Conservation (phyloP, 1,140 invertebrate species). For the Drosophila ercepeae region DNA sequence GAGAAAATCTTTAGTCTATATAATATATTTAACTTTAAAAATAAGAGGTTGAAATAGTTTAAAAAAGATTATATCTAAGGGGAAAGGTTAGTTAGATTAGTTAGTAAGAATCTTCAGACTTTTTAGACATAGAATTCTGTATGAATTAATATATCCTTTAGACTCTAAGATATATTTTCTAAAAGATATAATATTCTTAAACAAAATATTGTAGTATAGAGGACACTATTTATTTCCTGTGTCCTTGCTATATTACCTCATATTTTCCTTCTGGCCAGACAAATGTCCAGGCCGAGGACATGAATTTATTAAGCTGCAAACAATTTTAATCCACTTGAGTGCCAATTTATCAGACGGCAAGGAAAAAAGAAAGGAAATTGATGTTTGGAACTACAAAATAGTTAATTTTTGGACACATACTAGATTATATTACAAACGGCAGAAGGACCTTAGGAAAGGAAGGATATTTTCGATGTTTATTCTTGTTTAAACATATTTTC, state of each 20-base stretch:
- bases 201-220: no score
- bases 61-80: no score
- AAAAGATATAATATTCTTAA: no score
- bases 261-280: slow-evolving; percentile 15
- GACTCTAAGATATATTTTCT: no score
- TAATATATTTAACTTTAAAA: background rate
- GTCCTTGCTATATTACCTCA: background rate
- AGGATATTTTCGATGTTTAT: background rate
- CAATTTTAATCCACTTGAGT: slow-evolving; percentile 83
- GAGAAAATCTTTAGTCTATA: no score
- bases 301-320: slow-evolving; percentile 68
- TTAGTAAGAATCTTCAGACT: no score
- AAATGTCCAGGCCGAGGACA: slow-evolving; percentile 54
- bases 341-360: slow-evolving; percentile 70
- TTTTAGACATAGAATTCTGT: no score
- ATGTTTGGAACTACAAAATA: slow-evolving; percentile 16
- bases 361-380: slow-evolving; percentile 18
- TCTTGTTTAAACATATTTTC: background rate
- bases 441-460: no score
- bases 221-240: background rate
- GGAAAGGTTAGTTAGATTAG: no score
- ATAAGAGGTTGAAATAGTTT: no score
- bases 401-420: background rate
- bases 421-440: background rate
- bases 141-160: no score